Conservation (phyloP, 2,888 invertebrate genomes). For the Esperia sulphurella region DNA sequence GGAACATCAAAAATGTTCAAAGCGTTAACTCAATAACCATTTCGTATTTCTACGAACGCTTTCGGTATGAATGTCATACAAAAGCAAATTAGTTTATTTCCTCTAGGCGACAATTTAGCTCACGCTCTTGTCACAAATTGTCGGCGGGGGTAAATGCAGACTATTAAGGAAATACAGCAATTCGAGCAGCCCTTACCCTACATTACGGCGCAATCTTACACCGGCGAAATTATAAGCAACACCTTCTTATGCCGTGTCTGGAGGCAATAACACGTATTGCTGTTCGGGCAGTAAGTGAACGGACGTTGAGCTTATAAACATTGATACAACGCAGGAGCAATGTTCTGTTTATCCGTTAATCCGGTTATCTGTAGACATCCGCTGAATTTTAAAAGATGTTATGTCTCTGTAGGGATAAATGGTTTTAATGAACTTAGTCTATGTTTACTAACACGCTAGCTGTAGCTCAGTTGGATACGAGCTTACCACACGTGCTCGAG, state of each 20-base stretch:
- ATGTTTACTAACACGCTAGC: too few species aligned
- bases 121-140: constrained; percentile 77
- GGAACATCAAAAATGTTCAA: neutral
- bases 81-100: constrained; percentile 79
- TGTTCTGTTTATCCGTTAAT: neutral
- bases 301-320: constrained; percentile 27
- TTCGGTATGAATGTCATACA: constrained; percentile 60
- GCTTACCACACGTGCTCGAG: too few species aligned
- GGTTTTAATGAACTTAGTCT: too few species aligned
- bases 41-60: constrained; percentile 50
- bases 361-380: neutral
- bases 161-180: constrained; percentile 79
- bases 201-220: constrained; percentile 74
- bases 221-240: constrained; percentile 75
- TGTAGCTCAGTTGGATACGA: too few species aligned
- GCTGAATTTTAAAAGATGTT: too few species aligned
- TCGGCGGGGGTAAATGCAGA: constrained; percentile 76
- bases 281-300: constrained; percentile 32
- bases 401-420: too few species aligned
- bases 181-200: constrained; percentile 73
- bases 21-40: constrained; percentile 28
- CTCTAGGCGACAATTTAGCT: constrained; percentile 74
- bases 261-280: constrained; percentile 56
- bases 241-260: constrained; percentile 69
- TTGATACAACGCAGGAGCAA: neutral